These are phyloP conservation scores for Protosalanx chinensis DNA, from an alignment of 2,797 vertebrate genomes.

Conservation along the genomic window DNA sequence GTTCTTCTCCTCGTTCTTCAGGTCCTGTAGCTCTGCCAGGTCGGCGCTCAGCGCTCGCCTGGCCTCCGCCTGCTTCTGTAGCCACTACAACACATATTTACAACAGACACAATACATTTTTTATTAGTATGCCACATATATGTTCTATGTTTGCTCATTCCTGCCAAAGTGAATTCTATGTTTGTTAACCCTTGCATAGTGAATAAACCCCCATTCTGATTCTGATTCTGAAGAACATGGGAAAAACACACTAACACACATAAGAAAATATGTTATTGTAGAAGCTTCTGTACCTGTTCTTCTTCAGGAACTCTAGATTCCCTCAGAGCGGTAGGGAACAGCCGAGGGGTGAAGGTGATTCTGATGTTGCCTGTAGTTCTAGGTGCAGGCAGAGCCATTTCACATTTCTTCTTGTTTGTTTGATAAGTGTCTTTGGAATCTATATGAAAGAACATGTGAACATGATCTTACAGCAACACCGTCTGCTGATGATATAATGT, in stretches of 20 bases:
- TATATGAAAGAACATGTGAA: conserved; percentile 12
- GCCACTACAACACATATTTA: conserved; percentile 74
- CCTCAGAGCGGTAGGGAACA: conserved; percentile 88
- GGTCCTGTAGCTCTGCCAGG: conserved; percentile 77
- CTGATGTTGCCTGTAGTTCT: conserved; percentile 76
- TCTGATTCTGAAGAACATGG: too few relatives aligned
- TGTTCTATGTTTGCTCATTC: too few relatives aligned
- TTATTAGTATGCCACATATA: too few relatives aligned
- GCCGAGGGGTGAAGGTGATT: conserved; percentile 84
- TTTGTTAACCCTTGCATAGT: too few relatives aligned
- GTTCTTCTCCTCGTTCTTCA: conserved; percentile 86
- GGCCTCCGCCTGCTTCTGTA: conserved; percentile 86
- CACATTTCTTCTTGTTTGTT: conserved; percentile 55
- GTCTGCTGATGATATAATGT: background rate
- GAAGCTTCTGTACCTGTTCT: conserved; percentile 79
- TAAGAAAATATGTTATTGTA: background rate
- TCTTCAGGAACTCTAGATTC: conserved; percentile 87
- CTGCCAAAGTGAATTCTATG: too few relatives aligned
- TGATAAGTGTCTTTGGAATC: conserved; percentile 22
- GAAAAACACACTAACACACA: background rate
- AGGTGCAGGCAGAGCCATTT: conserved; percentile 68
- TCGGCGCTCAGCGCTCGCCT: conserved; percentile 67
- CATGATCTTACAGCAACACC: background rate
- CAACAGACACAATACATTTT: background rate
- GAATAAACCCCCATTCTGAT: too few relatives aligned